These are phyloP conservation scores for Gallinago media DNA, from an alignment of 2,113 vertebrate genomes.

Conservation along the genomic window DNA sequence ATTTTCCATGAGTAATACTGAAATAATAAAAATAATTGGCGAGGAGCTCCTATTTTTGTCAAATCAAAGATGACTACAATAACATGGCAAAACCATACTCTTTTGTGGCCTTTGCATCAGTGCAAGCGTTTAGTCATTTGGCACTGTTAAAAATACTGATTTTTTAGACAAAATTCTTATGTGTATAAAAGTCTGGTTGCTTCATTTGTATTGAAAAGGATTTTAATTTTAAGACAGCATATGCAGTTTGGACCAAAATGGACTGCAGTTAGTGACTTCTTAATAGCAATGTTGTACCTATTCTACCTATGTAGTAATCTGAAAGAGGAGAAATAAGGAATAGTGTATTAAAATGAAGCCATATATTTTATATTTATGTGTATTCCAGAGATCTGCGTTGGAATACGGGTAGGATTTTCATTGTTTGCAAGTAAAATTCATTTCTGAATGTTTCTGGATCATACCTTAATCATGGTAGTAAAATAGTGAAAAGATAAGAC, in stretches of 20 bases:
- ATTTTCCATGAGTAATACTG: not conserved
- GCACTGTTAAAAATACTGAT: not conserved
- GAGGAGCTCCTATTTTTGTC: not conserved
- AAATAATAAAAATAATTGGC: not conserved
- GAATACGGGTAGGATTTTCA: not conserved
- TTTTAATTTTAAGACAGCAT: not conserved
- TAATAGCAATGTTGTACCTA: fast-evolving
- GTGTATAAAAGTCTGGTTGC: not conserved
- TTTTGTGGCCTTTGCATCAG: not conserved
- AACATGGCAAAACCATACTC: not conserved
- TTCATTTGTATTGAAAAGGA: not conserved
- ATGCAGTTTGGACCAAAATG: not conserved
- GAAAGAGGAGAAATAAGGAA: not conserved
- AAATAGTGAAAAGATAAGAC: not conserved
- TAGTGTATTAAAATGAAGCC: not conserved
- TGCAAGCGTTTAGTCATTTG: not conserved
- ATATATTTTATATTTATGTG: not conserved
- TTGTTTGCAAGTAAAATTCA: not conserved
- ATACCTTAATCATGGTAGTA: not conserved
- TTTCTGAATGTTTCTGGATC: not conserved
- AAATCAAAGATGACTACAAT: not conserved
- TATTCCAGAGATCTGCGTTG: not conserved
- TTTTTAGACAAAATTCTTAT: too few species aligned
- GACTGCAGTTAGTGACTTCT: not conserved
- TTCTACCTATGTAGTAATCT: not conserved